These are phyloP conservation scores for Teleogryllus oceanicus DNA, from an alignment of 2,888 invertebrate genomes.

Conservation along the genomic window DNA sequence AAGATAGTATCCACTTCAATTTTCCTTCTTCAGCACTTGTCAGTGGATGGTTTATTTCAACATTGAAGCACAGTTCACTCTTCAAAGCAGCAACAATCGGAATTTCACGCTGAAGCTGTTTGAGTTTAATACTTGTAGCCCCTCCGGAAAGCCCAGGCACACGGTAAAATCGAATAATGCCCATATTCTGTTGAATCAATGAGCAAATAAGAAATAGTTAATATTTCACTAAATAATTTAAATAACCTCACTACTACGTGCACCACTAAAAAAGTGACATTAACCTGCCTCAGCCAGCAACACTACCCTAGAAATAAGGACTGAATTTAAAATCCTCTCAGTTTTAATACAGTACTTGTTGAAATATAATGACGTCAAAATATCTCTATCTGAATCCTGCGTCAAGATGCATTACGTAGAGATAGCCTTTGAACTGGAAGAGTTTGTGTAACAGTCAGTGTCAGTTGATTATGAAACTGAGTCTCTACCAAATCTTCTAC, in stretches of 20 bases:
- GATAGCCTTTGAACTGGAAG: no score
- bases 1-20: conserved; percentile 74
- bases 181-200: conserved; percentile 31
- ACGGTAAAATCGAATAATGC: conserved; percentile 41
- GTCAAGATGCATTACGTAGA: no score
- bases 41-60: conserved; percentile 60
- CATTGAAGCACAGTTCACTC: conserved; percentile 78
- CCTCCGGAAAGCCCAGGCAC: conserved; percentile 43
- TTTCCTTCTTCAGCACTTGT: conserved; percentile 59
- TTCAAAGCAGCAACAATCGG: conserved; percentile 52
- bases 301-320: no score
- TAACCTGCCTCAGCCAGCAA: no score
- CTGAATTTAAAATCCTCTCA: no score
- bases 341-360: no score
- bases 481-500: no score
- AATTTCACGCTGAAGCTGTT: conserved; percentile 39
- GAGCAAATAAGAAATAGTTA: not conserved
- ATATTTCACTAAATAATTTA: not conserved
- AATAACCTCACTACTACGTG: not conserved
- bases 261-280: no score
- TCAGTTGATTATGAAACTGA: no score
- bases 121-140: conserved; percentile 40
- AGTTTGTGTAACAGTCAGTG: no score
- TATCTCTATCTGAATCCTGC: no score
- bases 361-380: no score